phyloP scores from a whole-genome alignment of 2,888 invertebrate species.

The Hedya salicella region DNA sequence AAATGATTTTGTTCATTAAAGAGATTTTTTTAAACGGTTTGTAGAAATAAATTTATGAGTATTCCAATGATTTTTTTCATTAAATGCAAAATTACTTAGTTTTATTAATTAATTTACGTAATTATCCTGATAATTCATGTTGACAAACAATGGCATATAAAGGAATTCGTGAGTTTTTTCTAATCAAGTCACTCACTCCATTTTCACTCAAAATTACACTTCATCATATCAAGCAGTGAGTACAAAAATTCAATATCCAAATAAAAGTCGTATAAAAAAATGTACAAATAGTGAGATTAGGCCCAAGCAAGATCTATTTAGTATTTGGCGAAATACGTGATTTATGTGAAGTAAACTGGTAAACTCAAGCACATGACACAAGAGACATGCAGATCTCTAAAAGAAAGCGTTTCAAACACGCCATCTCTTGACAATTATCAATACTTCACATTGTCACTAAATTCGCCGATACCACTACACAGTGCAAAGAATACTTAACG shows the following conservation, averaged over 20 bases:
- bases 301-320: slow-evolving; percentile 41
- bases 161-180: background rate
- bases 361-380: background rate
- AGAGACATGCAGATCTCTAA: background rate
- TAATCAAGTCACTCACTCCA: background rate
- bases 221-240: slow-evolving; percentile 26
- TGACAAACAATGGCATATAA: slow-evolving; percentile 14
- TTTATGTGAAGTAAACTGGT: slow-evolving; percentile 14
- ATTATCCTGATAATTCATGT: background rate
- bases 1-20: background rate
- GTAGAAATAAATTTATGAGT: slow-evolving; percentile 5
- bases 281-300: slow-evolving; percentile 45
- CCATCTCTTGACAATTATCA: background rate
- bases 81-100: slow-evolving; percentile 7
- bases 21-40: background rate
- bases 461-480: slow-evolving; percentile 23
- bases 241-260: slow-evolving; percentile 29
- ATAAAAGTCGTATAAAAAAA: slow-evolving; percentile 30
- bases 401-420: background rate
- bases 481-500: slow-evolving; percentile 44
- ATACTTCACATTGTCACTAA: slow-evolving; percentile 3
- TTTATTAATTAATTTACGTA: background rate
- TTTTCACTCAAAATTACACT: slow-evolving; percentile 12
- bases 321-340: slow-evolving; percentile 2
- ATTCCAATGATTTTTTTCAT: slow-evolving; percentile 2